phyloP scores from a whole-genome alignment of 2,113 vertebrate genomes.

The Rattus rattus region DNA sequence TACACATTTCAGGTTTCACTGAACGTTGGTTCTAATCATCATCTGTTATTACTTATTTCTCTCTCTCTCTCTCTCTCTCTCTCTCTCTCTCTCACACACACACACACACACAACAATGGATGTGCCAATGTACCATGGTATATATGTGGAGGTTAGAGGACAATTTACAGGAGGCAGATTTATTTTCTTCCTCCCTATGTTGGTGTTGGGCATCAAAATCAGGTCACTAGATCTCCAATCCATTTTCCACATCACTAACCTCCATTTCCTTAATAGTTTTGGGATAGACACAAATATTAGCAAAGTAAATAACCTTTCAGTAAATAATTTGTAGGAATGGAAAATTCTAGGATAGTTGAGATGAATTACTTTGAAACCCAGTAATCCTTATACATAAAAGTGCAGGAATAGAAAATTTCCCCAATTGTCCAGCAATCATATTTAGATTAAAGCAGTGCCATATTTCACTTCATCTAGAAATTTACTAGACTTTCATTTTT shows the following conservation, averaged over 20 bases:
- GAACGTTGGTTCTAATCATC: background rate
- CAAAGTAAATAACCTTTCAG: background rate
- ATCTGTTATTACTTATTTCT: background rate
- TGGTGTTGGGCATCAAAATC: background rate
- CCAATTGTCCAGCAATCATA: background rate
- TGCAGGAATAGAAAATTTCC: accelerated
- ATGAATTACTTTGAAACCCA: background rate
- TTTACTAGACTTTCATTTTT: background rate
- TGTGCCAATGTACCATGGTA: background rate
- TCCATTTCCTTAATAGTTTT: background rate
- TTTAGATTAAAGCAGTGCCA: accelerated
- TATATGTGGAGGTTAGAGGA: background rate
- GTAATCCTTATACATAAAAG: background rate
- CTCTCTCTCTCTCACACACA: background rate
- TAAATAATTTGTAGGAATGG: background rate
- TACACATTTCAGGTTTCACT: background rate
- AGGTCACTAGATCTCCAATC: background rate
- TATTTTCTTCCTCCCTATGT: background rate
- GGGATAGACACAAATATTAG: background rate
- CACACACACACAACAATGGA: background rate
- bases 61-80: too few relatives aligned
- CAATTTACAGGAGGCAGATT: background rate
- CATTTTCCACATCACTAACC: background rate
- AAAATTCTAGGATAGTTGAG: background rate
- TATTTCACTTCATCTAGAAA: background rate